Evolutionary conservation across 2,888 invertebrate species (phyloP).

Genomic region (Xestia xanthographa): DNA sequence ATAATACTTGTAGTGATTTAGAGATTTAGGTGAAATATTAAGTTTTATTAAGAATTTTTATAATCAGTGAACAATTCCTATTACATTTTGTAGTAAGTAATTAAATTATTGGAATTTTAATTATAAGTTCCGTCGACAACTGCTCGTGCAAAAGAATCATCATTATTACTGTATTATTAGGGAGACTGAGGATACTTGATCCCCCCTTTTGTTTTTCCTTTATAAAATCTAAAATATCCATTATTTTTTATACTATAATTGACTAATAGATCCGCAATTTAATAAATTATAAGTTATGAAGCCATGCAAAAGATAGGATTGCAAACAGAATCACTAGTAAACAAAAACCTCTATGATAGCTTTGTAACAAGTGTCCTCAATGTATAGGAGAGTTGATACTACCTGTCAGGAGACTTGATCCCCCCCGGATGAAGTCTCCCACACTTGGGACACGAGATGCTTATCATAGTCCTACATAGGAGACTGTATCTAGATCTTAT

Average conservation of each 20-base stretch:
- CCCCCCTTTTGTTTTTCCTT: constrained; percentile 3
- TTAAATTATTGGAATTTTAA: too few relatives aligned
- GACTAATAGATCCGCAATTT: constrained; percentile 5
- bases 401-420: constrained; percentile 30
- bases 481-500: constrained; percentile 16
- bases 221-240: constrained; percentile 5
- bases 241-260: constrained; percentile 3
- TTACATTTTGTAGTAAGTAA: too few relatives aligned
- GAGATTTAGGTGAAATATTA: too few relatives aligned
- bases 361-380: constrained; percentile 17
- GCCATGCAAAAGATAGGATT: constrained; percentile 12
- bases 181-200: too few relatives aligned
- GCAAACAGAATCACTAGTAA: constrained; percentile 20
- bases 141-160: too few relatives aligned
- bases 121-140: too few relatives aligned
- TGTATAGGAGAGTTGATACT: constrained; percentile 37
- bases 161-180: too few relatives aligned
- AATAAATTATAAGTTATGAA: constrained; percentile 9
- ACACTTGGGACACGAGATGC: constrained; percentile 16
- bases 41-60: too few relatives aligned
- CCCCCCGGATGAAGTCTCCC: constrained; percentile 23
- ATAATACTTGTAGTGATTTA: too few relatives aligned
- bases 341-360: constrained; percentile 14
- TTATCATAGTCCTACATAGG: constrained; percentile 10
- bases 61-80: too few relatives aligned